Evolutionary conservation across 1,140 invertebrate genomes (phyloP).

Genomic region (Cherax destructor): DNA sequence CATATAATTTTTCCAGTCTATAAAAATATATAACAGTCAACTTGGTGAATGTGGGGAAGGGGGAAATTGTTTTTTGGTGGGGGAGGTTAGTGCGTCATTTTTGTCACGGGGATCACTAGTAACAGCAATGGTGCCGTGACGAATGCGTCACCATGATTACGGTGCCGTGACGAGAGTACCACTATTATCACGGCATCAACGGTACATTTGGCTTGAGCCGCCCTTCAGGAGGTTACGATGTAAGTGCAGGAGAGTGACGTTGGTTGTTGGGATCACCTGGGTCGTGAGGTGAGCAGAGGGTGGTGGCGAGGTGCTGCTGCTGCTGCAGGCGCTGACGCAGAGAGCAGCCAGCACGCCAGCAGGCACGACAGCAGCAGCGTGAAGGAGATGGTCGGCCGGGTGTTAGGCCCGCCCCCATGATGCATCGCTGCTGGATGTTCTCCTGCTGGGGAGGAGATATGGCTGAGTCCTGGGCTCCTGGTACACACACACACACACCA

Average conservation of each 20-base stretch:
- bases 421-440: conserved; percentile 3
- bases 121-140: background rate
- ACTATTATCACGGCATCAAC: background rate
- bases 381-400: background rate
- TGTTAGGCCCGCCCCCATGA: background rate
- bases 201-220: background rate
- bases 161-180: background rate
- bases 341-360: background rate
- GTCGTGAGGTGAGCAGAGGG: background rate
- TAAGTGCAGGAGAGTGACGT: background rate
- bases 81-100: no score
- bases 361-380: background rate
- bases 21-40: background rate
- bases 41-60: background rate
- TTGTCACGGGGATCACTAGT: no score
- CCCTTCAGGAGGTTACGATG: background rate
- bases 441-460: background rate
- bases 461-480: background rate
- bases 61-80: no score
- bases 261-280: background rate
- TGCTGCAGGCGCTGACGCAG: background rate
- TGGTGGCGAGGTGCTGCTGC: background rate
- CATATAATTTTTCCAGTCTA: background rate
- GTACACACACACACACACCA: background rate
- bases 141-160: background rate